Conservation (phyloP, 2,888 invertebrate genomes). For the Tetramorium bicarinatum region DNA sequence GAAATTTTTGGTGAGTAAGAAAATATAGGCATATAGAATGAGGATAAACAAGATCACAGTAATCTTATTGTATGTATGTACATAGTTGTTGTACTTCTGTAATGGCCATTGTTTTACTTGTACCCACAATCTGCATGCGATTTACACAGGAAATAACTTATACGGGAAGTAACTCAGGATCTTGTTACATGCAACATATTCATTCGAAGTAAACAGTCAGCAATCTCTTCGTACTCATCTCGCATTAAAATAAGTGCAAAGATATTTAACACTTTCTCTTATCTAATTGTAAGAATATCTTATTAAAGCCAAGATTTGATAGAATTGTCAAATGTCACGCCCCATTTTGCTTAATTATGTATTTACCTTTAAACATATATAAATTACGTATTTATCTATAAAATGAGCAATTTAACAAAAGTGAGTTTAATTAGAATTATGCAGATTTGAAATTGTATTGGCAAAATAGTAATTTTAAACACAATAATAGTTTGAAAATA, state of each 20-base stretch:
- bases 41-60: conserved; percentile 49
- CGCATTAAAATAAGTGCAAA: background rate
- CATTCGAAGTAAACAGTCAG: conserved; percentile 44
- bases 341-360: background rate
- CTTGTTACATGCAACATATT: conserved; percentile 65
- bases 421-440: background rate
- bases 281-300: background rate
- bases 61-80: conserved; percentile 62
- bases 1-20: conserved; percentile 35
- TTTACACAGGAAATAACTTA: conserved; percentile 70
- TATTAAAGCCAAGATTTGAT: background rate
- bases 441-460: background rate
- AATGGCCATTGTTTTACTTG: conserved; percentile 39
- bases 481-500: background rate
- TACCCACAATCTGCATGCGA: conserved; percentile 54
- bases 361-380: background rate
- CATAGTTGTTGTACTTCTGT: conserved; percentile 44
- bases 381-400: background rate
- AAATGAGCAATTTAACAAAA: background rate
- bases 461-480: background rate
- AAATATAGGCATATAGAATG: conserved; percentile 29
- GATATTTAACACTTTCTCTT: background rate
- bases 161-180: conserved; percentile 68
- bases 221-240: conserved; percentile 33
- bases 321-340: background rate